Evolutionary conservation across 1,140 invertebrate species (phyloP).

Genomic region (Ctenoplectra terminalis): DNA sequence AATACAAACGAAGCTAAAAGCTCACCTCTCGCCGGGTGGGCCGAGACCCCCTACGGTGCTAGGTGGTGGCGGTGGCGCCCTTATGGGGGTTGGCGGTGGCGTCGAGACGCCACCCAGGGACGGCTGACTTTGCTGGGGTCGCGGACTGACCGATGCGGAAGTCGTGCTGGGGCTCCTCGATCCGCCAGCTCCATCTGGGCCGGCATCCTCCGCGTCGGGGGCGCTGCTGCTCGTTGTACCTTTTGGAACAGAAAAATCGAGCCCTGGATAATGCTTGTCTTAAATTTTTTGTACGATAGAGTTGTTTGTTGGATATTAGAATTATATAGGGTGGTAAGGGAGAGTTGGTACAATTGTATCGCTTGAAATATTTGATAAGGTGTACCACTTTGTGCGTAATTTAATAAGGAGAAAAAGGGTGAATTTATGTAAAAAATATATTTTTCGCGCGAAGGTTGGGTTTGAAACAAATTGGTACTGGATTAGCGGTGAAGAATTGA

Average conservation of each 20-base stretch:
- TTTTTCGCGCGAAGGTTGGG: too few species aligned
- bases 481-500: too few species aligned
- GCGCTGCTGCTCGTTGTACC: conserved; percentile 72
- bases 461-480: too few species aligned
- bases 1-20: conserved; percentile 77
- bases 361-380: too few species aligned
- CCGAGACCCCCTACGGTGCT: conserved; percentile 75
- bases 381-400: too few species aligned
- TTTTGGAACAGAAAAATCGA: not conserved
- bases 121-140: conserved; percentile 78
- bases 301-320: too few species aligned
- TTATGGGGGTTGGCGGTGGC: conserved; percentile 77
- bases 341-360: too few species aligned
- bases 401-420: too few species aligned
- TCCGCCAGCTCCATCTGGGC: conserved; percentile 68
- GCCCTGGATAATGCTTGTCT: not conserved
- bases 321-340: too few species aligned
- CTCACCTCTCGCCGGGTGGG: conserved; percentile 80
- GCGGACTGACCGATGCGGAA: conserved; percentile 80
- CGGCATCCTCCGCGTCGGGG: conserved; percentile 75
- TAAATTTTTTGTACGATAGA: too few species aligned
- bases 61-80: conserved; percentile 71
- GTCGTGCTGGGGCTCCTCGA: conserved; percentile 81
- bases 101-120: conserved; percentile 77
- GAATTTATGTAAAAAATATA: too few species aligned